A percentile compares a stretch with the other conserved stretches of the same genome.
Evolutionary conservation across 2,113 vertebrate species (phyloP).

Genomic region (Melanerpes formicivorus): DNA sequence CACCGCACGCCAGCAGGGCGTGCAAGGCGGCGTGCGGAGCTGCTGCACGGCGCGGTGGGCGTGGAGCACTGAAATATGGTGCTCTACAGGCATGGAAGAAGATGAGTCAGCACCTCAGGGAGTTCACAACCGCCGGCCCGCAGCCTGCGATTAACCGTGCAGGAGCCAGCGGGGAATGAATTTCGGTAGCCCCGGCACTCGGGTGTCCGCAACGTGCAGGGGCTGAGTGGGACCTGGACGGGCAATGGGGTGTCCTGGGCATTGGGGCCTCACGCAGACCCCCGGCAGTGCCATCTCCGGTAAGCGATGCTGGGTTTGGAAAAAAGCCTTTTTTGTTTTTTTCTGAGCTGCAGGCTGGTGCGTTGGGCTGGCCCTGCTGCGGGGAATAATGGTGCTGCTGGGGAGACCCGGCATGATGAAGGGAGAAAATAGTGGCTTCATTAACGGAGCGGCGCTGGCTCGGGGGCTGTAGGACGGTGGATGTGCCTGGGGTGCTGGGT

Average conservation of each 20-base stretch:
- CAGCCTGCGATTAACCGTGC: constrained; percentile 31
- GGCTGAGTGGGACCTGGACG: constrained; percentile 2
- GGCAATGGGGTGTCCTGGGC: constrained; percentile 32
- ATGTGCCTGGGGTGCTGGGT: not conserved
- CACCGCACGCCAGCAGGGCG: not conserved
- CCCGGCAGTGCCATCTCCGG: not conserved
- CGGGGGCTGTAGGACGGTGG: not conserved
- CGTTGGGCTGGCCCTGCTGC: not conserved
- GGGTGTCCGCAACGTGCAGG: not conserved
- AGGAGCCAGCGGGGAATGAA: not conserved
- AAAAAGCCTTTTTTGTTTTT: not conserved
- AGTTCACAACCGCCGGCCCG: constrained; percentile 18
- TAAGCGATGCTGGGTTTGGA: constrained; percentile 5
- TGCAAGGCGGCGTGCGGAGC: not conserved
- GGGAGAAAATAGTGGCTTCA: not conserved
- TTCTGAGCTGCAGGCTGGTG: not conserved
- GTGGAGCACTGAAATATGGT: constrained; percentile 48
- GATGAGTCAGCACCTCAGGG: constrained; percentile 64
- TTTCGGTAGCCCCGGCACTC: not conserved
- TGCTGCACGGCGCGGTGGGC: constrained; percentile 23
- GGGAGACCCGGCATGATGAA: not conserved
- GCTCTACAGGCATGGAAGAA: constrained; percentile 47
- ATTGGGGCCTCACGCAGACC: not conserved
- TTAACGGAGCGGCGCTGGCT: not conserved
- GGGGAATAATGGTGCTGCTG: not conserved